Evolutionary conservation across 2,888 invertebrate species (phyloP).

Genomic region (Ethmia dodecea): DNA sequence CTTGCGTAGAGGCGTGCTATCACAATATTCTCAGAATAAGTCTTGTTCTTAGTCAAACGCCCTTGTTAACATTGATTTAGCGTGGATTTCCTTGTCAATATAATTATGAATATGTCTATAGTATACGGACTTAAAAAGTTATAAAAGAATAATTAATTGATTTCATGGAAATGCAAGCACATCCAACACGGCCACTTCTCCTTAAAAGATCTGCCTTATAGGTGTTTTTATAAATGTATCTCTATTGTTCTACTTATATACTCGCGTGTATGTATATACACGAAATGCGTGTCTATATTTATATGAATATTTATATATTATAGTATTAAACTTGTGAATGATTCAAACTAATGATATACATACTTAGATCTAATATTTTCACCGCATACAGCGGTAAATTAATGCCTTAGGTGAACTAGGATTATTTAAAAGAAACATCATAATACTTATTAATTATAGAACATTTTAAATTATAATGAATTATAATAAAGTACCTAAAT

Average conservation of each 20-base stretch:
- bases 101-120: too few relatives aligned
- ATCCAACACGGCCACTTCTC: slow-evolving; percentile 47
- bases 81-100: too few relatives aligned
- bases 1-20: too few relatives aligned
- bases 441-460: too few relatives aligned
- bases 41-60: too few relatives aligned
- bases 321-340: slow-evolving; percentile 31
- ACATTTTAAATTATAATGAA: too few relatives aligned
- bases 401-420: slow-evolving; percentile 58
- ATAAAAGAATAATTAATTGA: slow-evolving; percentile 12
- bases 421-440: slow-evolving; percentile 18
- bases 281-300: slow-evolving; percentile 41
- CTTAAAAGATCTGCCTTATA: slow-evolving; percentile 72
- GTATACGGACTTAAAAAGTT: slow-evolving; percentile 1
- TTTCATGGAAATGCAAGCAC: not conserved
- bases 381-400: slow-evolving; percentile 32
- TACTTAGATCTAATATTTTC: slow-evolving; percentile 32
- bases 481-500: too few relatives aligned
- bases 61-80: too few relatives aligned
- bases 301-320: slow-evolving; percentile 42
- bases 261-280: slow-evolving; percentile 30
- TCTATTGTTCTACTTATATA: slow-evolving; percentile 37
- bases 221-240: slow-evolving; percentile 68
- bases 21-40: too few relatives aligned
- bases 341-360: slow-evolving; percentile 23